Percentiles rank a stretch among this genome's conserved stretches.
Conservation (phyloP, 2,113 vertebrate genomes). For the Peromyscus maniculatus region DNA sequence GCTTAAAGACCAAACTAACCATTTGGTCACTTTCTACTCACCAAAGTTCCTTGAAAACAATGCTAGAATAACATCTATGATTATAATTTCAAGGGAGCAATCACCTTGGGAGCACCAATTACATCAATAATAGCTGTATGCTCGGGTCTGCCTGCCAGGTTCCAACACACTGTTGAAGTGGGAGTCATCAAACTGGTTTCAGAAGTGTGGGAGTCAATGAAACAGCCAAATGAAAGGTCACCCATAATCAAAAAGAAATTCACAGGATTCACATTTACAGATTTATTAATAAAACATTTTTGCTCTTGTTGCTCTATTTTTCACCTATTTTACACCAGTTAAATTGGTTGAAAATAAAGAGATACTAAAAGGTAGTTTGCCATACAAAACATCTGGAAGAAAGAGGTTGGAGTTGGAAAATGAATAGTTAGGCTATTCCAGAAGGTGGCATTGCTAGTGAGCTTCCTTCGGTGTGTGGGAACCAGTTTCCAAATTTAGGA, state of each 20-base stretch:
- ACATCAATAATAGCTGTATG: neutral
- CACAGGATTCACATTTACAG: neutral
- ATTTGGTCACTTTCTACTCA: too few relatives aligned
- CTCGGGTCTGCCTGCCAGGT: neutral
- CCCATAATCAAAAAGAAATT: neutral
- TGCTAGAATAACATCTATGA: neutral
- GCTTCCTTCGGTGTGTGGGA: neutral
- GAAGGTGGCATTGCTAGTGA: too few relatives aligned
- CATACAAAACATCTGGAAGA: neutral
- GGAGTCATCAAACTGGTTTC: neutral
- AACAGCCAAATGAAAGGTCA: neutral
- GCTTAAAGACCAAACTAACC: neutral
- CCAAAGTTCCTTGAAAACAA: neutral
- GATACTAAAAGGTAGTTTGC: neutral
- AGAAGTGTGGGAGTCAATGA: neutral
- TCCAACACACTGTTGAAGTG: neutral
- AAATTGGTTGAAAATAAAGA: neutral
- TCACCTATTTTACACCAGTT: neutral
- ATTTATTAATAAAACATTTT: neutral
- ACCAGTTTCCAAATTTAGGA: neutral
- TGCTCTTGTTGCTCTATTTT: neutral
- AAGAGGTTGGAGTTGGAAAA: neutral
- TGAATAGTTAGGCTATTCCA: too few relatives aligned
- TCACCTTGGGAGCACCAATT: too few relatives aligned
- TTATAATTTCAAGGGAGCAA: neutral